These are phyloP conservation scores for Ariopsis seemanni DNA, from an alignment of 2,113 vertebrate genomes.

Conservation along the genomic window DNA sequence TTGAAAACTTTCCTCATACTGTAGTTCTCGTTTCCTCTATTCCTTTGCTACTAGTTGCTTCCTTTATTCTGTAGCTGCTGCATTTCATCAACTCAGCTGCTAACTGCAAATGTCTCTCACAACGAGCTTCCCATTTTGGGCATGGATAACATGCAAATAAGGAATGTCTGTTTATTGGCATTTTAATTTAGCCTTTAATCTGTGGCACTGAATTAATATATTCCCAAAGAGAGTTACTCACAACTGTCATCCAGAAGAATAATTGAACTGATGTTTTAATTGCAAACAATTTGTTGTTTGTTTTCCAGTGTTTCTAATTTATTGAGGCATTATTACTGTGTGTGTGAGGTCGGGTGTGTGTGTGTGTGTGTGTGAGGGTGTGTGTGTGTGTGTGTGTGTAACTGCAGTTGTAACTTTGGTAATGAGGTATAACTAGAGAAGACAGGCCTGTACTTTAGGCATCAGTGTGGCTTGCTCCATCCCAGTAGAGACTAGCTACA, in stretches of 20 bases:
- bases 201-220: neutral
- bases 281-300: neutral
- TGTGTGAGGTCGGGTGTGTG: neutral
- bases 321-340: neutral
- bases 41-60: neutral
- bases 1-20: neutral
- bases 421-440: slow-evolving; percentile 34
- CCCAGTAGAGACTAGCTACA: neutral
- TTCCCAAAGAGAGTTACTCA: neutral
- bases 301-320: slow-evolving; percentile 8
- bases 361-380: neutral
- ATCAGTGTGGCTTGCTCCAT: slow-evolving; percentile 6
- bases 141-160: neutral
- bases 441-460: slow-evolving; percentile 33
- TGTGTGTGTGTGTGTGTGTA: slow-evolving; percentile 27
- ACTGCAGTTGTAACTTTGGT: slow-evolving; percentile 12
- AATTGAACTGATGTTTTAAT: neutral
- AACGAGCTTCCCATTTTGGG: neutral
- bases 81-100: neutral
- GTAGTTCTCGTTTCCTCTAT: neutral
- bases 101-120: neutral
- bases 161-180: neutral
- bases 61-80: neutral
- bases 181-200: neutral
- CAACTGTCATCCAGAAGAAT: slow-evolving; percentile 4